A percentile compares a stretch with the other conserved stretches of the same genome.
phyloP scores from a whole-genome alignment of 2,888 invertebrate species.

The Latrodectus elegans region DNA sequence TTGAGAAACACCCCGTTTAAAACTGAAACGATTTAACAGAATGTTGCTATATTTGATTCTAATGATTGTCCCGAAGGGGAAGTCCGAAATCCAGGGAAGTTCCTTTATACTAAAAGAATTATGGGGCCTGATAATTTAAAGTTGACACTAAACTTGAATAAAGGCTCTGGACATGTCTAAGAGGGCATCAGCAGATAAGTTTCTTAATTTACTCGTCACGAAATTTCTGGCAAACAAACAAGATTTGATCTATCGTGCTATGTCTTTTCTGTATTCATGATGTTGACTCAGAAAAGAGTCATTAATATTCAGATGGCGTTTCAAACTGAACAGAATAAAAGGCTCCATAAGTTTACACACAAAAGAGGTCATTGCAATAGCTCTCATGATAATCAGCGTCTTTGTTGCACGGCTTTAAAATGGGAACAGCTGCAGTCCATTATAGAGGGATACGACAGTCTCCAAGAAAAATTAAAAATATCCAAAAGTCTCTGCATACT shows the following conservation, averaged over 20 bases:
- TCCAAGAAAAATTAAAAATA: neutral
- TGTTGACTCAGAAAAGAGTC: too few species aligned
- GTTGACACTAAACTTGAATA: neutral
- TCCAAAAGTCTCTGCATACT: neutral
- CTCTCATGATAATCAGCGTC: neutral
- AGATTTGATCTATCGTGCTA: too few species aligned
- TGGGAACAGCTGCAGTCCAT: neutral
- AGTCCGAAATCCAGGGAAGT: neutral
- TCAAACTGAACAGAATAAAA: neutral
- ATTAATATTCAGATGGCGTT: neutral
- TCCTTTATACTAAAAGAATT: neutral
- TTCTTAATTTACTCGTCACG: neutral
- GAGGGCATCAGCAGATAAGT: neutral
- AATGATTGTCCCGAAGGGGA: neutral
- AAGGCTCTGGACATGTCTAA: conserved; percentile 11
- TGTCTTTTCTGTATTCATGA: too few species aligned
- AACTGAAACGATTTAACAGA: neutral
- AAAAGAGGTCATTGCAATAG: conserved; percentile 9
- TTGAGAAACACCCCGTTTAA: conserved; percentile 4
- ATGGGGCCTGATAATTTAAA: neutral
- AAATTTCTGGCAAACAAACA: neutral
- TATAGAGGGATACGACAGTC: neutral
- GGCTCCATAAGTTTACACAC: neutral
- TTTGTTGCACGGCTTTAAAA: conserved; percentile 18
- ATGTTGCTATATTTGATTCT: neutral